These are phyloP conservation scores for Tauraco erythrolophus DNA, from an alignment of 2,113 vertebrate species.

Conservation along the genomic window DNA sequence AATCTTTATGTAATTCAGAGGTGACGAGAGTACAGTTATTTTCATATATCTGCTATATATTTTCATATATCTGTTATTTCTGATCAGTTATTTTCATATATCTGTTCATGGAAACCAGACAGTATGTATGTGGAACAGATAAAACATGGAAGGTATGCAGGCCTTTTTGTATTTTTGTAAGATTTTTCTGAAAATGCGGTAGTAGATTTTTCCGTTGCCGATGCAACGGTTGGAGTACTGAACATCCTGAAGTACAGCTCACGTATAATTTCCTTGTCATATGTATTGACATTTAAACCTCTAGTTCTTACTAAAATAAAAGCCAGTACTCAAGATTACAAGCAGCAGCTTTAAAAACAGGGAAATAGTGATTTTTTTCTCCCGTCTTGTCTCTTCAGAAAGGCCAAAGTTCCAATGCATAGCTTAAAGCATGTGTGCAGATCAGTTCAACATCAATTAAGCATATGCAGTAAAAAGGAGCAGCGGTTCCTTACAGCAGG, in stretches of 20 bases:
- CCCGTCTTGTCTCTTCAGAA: background rate
- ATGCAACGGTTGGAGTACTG: no score
- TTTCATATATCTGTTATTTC: background rate
- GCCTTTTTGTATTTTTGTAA: background rate
- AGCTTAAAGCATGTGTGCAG: rapidly evolving
- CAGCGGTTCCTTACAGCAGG: rapidly evolving
- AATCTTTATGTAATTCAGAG: background rate
- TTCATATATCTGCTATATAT: background rate
- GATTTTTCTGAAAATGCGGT: rapidly evolving
- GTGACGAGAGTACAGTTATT: background rate
- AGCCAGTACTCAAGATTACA: background rate
- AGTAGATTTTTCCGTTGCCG: background rate
- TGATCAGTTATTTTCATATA: background rate
- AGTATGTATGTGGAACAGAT: background rate
- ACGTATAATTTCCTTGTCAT: rapidly evolving
- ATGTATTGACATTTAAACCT: background rate
- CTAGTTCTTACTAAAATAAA: background rate
- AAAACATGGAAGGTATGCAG: background rate
- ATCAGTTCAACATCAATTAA: rapidly evolving
- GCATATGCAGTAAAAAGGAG: rapidly evolving
- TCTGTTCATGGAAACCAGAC: rapidly evolving
- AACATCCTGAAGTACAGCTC: background rate
- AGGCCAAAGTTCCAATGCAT: background rate
- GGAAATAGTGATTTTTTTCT: background rate
- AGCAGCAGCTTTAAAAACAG: background rate